Conservation (phyloP, 2,888 invertebrate genomes). For the Noctua janthe region DNA sequence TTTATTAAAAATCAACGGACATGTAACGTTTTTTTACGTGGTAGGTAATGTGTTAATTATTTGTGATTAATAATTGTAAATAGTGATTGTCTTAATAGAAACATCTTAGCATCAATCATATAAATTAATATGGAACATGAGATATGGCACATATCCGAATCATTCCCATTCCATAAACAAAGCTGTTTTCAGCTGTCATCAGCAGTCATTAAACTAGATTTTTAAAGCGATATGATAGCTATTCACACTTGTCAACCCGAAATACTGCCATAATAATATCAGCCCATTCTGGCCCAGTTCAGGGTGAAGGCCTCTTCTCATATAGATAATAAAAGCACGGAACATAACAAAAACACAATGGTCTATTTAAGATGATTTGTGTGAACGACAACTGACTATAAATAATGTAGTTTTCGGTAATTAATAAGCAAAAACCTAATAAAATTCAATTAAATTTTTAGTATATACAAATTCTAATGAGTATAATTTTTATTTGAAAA, state of each 20-base stretch:
- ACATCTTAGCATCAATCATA: too few species aligned
- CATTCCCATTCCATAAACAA: too few species aligned
- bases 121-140: too few species aligned
- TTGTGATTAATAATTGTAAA: too few species aligned
- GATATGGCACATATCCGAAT: too few species aligned
- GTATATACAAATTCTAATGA: too few species aligned
- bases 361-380: background rate
- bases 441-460: background rate
- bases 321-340: background rate
- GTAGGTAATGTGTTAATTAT: background rate
- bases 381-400: background rate
- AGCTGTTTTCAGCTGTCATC: too few species aligned
- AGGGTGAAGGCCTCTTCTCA: background rate
- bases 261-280: background rate
- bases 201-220: too few species aligned
- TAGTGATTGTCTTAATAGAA: background rate
- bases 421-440: background rate
- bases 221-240: too few species aligned
- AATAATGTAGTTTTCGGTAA: background rate
- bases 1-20: background rate
- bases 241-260: background rate
- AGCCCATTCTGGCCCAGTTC: background rate
- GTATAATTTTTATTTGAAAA: background rate
- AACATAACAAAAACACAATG: background rate
- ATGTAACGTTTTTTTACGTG: background rate